Conservation (phyloP, 64 coral and sea anemone genomes). For the Acropora yongei region DNA sequence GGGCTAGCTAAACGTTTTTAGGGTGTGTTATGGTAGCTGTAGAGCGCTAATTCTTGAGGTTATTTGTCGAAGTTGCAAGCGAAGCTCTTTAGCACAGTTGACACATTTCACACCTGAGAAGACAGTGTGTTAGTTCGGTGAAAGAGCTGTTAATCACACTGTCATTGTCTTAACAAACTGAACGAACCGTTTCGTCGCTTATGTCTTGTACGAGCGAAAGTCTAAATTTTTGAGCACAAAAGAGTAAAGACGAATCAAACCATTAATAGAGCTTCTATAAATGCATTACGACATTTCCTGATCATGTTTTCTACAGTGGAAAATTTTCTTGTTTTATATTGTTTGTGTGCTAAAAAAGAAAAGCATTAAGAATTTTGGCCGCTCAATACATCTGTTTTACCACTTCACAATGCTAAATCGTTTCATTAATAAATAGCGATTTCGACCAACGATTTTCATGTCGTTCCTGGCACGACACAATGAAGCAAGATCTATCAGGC, state of each 20-base stretch:
- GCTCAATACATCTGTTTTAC: too few relatives aligned
- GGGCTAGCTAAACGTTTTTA: not conserved
- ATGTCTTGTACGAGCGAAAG: not conserved
- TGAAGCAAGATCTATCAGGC: not conserved
- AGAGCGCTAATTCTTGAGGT: not conserved
- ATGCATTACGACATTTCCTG: too few relatives aligned
- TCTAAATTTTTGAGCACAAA: not conserved
- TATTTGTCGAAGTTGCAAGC: not conserved
- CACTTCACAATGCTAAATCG: too few relatives aligned
- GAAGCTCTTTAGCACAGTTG: constrained; percentile 22
- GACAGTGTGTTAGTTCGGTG: constrained; percentile 13
- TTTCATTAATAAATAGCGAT: too few relatives aligned
- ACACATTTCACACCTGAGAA: constrained; percentile 50
- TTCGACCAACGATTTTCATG: too few relatives aligned
- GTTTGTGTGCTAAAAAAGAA: too few relatives aligned
- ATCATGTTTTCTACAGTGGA: too few relatives aligned
- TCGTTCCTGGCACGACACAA: too few relatives aligned
- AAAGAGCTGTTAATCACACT: constrained; percentile 42
- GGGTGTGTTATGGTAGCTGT: not conserved
- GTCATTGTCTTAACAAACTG: not conserved
- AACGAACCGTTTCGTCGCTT: not conserved
- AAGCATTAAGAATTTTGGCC: too few relatives aligned
- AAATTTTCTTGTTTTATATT: too few relatives aligned
- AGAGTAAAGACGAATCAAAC: too few relatives aligned
- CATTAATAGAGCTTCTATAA: too few relatives aligned